Percentiles rank a stretch among this genome's conserved stretches.
These are phyloP conservation scores for Apeltes quadracus DNA, from an alignment of 2,113 vertebrate genomes.

Conservation along the genomic window DNA sequence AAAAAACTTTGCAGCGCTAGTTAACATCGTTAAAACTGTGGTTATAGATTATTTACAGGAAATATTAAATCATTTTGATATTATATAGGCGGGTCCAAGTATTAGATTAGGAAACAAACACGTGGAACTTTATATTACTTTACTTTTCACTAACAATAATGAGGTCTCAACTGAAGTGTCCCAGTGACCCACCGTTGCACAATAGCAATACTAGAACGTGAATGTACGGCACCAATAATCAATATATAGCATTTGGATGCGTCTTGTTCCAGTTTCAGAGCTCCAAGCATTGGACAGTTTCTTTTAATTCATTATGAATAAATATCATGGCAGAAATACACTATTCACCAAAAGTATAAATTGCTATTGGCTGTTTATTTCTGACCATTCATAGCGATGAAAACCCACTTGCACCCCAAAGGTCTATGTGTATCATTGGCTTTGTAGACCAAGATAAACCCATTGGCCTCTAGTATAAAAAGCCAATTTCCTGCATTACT, in stretches of 20 bases:
- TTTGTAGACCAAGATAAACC: constrained; percentile 59
- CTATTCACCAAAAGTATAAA: constrained; percentile 4
- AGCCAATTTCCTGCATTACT: constrained; percentile 53
- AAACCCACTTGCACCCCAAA: constrained; percentile 16
- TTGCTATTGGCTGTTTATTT: constrained; percentile 7
- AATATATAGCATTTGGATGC: background rate
- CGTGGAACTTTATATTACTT: background rate
- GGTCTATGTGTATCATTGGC: constrained; percentile 24
- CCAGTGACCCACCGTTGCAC: background rate
- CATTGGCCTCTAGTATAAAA: constrained; percentile 52
- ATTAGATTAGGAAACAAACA: background rate
- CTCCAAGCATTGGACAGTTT: background rate
- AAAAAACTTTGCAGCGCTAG: background rate
- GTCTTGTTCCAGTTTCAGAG: background rate
- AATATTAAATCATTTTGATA: background rate
- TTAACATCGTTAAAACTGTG: background rate
- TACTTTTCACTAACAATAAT: background rate
- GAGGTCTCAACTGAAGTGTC: background rate
- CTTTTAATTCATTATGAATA: background rate
- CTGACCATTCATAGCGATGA: background rate
- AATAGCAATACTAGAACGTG: background rate
- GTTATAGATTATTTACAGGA: background rate
- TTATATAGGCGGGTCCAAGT: background rate
- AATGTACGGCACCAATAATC: background rate
- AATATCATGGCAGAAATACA: background rate